Percentiles rank a stretch among this genome's conserved stretches.
These are phyloP conservation scores for Hippasteria phrygiana DNA, from an alignment of 53 echinoderm and acorn worm genomes.

Conservation along the genomic window DNA sequence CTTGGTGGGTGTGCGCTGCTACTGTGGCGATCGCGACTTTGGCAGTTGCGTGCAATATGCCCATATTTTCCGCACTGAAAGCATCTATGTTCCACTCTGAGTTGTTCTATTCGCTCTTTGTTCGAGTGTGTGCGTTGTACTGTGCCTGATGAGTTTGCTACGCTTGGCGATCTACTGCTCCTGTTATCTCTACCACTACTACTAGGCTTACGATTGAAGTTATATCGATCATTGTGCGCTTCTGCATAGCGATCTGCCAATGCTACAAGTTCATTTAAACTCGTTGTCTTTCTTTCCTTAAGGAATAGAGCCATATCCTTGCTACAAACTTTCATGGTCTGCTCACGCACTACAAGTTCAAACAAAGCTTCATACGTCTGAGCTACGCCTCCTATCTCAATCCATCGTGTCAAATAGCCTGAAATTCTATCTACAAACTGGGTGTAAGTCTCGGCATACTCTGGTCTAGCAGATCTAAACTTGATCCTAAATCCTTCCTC, in stretches of 20 bases:
- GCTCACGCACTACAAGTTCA: constrained; percentile 27
- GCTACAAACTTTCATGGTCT: constrained; percentile 32
- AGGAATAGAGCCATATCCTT: constrained; percentile 34
- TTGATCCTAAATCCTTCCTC: constrained; percentile 54
- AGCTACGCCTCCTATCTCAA: constrained; percentile 20
- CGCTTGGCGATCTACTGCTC: background rate
- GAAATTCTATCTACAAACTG: constrained; percentile 43
- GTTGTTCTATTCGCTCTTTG: background rate
- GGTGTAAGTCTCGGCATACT: constrained; percentile 34
- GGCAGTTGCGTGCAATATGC: constrained; percentile 28
- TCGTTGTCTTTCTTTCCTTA: constrained; percentile 58
- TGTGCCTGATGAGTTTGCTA: background rate
- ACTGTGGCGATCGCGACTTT: background rate
- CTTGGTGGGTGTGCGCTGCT: background rate
- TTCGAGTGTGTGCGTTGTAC: background rate
- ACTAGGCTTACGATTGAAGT: background rate
- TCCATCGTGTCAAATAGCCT: constrained; percentile 31
- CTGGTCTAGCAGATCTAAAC: constrained; percentile 44
- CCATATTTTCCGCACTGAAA: constrained; percentile 17
- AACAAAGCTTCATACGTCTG: constrained; percentile 30
- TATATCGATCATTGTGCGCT: constrained; percentile 44
- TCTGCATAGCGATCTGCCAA: constrained; percentile 75
- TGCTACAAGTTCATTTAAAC: constrained; percentile 28
- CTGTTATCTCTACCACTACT: background rate
- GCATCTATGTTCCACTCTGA: background rate